Base-by-base conservation (phyloP, 1,140 invertebrate species). In the Spodoptera litura region DNA sequence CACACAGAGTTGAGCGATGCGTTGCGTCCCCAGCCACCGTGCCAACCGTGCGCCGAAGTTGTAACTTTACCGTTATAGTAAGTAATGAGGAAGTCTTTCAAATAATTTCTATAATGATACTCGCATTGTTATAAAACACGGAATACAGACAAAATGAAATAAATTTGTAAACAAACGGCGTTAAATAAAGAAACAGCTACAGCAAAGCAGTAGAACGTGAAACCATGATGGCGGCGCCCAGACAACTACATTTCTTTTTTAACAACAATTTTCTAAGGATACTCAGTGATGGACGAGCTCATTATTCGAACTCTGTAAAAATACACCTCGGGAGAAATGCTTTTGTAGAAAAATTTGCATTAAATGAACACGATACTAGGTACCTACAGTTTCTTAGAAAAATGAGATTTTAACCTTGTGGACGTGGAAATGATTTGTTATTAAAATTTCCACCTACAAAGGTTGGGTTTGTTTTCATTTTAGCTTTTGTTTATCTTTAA, bases 391-490 rank as follows among this genome's bases (percentile, higher is more conserved):
- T 31, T 56, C 51, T 55, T 31, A 9, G 27, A 38, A 56, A 71
- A 71, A 71, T 71, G 68, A 71, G 68, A 38, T 56, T 71, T 55
- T 71, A 56, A 71, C 68, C 52, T 71, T 20, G 68, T 71, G 68
- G 44, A 66, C 38, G 38, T 35, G 9, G 52, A 55, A 71, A 71
- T 38, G 52, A 71, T 71, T 71, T 56, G 68, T 38, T 71, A 55
- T 56, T 38, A 71, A 68, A 56, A 38, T 71, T 55, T 12, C 31
- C n/a, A 38, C 52, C 49, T 38, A 13, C 20, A 15, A 25, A 25
- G 44, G 51, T 9, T 20, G 15, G 3, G 11, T 20, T 25, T 11
- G 11, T 4, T 20, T 51, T 68, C 25, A 3, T 68, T 68, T 44
- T 6, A 64, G 38, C 15, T 35, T 61, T 35, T 13, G 25, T 56